Percentiles rank a stretch among this genome's conserved stretches.
phyloP scores from a whole-genome alignment of 2,888 invertebrate species.

The Erebia palarica region DNA sequence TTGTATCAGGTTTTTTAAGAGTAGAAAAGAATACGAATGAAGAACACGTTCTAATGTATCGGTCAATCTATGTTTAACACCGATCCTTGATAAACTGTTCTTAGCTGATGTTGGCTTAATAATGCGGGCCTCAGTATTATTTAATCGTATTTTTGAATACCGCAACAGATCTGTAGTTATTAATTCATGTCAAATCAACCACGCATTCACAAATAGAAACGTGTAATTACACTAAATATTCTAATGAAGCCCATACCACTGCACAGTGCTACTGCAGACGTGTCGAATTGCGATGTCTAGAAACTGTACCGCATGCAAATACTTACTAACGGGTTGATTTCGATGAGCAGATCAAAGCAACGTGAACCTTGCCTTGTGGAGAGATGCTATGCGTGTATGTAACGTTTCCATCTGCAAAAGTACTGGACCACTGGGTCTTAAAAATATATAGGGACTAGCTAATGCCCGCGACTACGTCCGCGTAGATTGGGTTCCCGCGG shows the following conservation, averaged over 20 bases:
- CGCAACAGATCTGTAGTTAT: neutral
- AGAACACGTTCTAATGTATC: too few relatives aligned
- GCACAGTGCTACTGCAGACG: neutral
- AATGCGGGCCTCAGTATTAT: neutral
- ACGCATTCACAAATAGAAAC: neutral
- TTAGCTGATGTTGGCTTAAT: too few relatives aligned
- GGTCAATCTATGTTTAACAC: too few relatives aligned
- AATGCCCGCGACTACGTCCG: too few relatives aligned
- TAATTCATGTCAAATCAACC: neutral
- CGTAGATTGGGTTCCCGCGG: too few relatives aligned
- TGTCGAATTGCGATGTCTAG: constrained; percentile 9
- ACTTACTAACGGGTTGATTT: constrained; percentile 26
- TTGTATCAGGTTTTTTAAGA: too few relatives aligned
- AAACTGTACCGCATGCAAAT: constrained; percentile 29
- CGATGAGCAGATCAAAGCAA: constrained; percentile 7
- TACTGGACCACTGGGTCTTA: neutral
- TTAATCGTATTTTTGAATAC: neutral
- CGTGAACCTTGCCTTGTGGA: neutral
- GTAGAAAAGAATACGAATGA: too few relatives aligned
- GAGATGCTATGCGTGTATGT: neutral
- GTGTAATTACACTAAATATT: constrained; percentile 18
- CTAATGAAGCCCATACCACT: constrained; percentile 13
- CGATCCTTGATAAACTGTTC: too few relatives aligned
- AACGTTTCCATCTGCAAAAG: neutral
- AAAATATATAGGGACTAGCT: neutral